Base-by-base conservation (phyloP, 2,113 vertebrate genomes). In the Callipepla californica region DNA sequence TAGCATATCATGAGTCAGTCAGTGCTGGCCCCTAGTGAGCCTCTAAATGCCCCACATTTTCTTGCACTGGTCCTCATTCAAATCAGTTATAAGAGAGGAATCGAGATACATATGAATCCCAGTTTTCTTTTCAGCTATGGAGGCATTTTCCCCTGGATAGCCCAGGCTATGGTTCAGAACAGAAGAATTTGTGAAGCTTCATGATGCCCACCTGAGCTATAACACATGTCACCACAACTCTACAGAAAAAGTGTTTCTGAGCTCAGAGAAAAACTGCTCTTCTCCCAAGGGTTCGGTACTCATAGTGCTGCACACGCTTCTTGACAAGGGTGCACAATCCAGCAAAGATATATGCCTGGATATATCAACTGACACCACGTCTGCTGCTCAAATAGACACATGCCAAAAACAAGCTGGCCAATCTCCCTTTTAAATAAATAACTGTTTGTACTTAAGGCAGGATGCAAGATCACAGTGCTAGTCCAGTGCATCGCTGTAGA, bases 251-350 rank as follows among this genome's bases (percentile, higher is more conserved):
- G 19, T 17, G 11, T 45, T 67, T 68, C 47, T 14, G 19, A 40
- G 26, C 42, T 61, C 53, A 22, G 36, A 82, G 76, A 48, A 70
- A 72, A 81, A 23, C 14, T 62, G 13, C 6, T 61, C 47, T 73
- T 62, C 32, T 63, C 21, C 55, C 26, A 73, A 36, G 1, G 1
- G 5, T 8, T 84, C 32, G 21, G 30, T 79, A n/a, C 10, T 34
- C 7, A 11, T 28, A 51, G 20, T 21, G 44, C 34, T 79, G 23
- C 47, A 45, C 42, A 34, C 0, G 0, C 47, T 92, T 61, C 47
- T 69, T 79, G 57, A 48, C 26, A 57, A n/a, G 25, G 6, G 6
- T 36, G 11, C 57, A 40, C 32, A 87, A 38, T 23, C 51, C 73
- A 73, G 25, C 59, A 51, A 22, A 19, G n/a, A 81, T 16, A 14